These are phyloP conservation scores for Eutolmus rufibarbis DNA, from an alignment of 2,888 invertebrate species.

Conservation along the genomic window DNA sequence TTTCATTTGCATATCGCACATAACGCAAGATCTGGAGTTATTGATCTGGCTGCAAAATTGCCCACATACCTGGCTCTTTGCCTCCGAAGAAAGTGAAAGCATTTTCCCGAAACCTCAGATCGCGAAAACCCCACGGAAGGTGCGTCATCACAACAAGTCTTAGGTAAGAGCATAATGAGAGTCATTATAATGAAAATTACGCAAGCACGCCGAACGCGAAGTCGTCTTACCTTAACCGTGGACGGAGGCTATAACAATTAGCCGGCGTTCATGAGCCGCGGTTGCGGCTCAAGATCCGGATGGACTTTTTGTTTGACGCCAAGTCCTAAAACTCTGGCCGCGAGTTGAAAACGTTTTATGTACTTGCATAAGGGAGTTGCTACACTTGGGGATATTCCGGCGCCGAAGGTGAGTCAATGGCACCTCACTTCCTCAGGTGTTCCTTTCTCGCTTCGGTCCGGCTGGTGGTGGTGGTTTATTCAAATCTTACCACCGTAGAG, in stretches of 20 bases:
- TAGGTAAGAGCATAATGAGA: conserved; percentile 25
- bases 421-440: neutral
- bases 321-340: neutral
- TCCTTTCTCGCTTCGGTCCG: neutral
- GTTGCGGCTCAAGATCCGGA: neutral
- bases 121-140: conserved; percentile 23
- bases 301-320: neutral
- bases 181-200: conserved; percentile 27
- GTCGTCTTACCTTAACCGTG: neutral
- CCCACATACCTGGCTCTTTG: neutral
- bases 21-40: neutral
- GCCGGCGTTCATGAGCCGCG: neutral
- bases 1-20: conserved; percentile 2
- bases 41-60: neutral
- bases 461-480: neutral
- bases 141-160: conserved; percentile 34
- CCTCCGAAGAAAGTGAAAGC: conserved; percentile 25
- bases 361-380: conserved; percentile 35
- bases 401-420: neutral
- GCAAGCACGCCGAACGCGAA: neutral
- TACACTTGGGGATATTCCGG: conserved; percentile 30
- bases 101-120: neutral
- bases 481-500: neutral
- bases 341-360: neutral
- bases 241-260: neutral